Percentiles rank a stretch among this genome's conserved stretches.
phyloP scores from a whole-genome alignment of 2,797 vertebrate genomes.

The Sebastes iracundus region DNA sequence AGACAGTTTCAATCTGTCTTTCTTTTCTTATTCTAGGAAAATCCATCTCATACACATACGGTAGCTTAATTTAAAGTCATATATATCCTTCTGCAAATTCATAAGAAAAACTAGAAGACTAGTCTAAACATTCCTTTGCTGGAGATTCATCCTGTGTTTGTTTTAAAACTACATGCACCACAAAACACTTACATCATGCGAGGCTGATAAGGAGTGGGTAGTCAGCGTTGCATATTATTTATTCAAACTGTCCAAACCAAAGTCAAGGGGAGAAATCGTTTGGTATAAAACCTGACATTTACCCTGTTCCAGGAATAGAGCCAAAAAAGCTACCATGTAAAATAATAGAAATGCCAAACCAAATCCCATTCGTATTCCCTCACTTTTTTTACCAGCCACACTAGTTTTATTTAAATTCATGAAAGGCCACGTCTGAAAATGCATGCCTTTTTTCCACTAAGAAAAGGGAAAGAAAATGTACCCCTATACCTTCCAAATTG shows the following conservation, averaged over 20 bases:
- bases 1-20: slow-evolving; percentile 48
- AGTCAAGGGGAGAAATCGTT: slow-evolving; percentile 64
- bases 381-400: slow-evolving; percentile 71
- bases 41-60: not conserved
- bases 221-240: slow-evolving; percentile 27
- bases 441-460: slow-evolving; percentile 71
- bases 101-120: not conserved
- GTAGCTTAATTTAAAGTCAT: not conserved
- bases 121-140: not conserved
- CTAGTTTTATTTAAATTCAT: slow-evolving; percentile 76
- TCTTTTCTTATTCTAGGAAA: slow-evolving; percentile 24
- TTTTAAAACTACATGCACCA: slow-evolving; percentile 28
- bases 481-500: slow-evolving; percentile 64
- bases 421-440: slow-evolving; percentile 66
- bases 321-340: slow-evolving; percentile 73
- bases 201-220: slow-evolving; percentile 28
- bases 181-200: slow-evolving; percentile 28
- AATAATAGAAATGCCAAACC: slow-evolving; percentile 80
- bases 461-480: slow-evolving; percentile 61
- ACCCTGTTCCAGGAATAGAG: slow-evolving; percentile 75
- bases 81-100: not conserved
- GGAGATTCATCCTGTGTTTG: slow-evolving; percentile 8
- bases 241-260: slow-evolving; percentile 57
- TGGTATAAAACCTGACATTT: slow-evolving; percentile 79
- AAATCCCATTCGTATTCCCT: slow-evolving; percentile 74